Evolutionary conservation across 2,888 invertebrate genomes (phyloP), one percentile per base, ranked within the genome.

Genomic region (Lingula anatina): DNA sequence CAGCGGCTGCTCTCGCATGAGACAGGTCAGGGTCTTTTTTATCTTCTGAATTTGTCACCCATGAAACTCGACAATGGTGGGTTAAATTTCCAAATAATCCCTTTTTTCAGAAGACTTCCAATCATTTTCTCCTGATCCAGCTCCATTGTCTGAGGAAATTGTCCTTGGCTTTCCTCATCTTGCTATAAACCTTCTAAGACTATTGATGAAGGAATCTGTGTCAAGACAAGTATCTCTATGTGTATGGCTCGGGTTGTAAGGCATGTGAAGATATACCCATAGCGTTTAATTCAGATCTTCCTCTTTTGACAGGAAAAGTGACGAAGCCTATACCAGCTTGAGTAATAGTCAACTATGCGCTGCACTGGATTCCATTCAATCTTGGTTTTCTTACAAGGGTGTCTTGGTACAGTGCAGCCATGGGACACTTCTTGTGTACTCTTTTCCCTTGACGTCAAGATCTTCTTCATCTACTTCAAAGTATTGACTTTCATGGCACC

Each of bases 231-330:
- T n/a, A n/a, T n/a, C n/a, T n/a, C n/a, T n/a, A n/a, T n/a, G n/a
- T n/a, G n/a, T n/a, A n/a, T n/a, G n/a, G n/a, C n/a, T n/a, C n/a
- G n/a, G n/a, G n/a, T n/a, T n/a, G n/a, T n/a, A n/a, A n/a, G n/a
- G 20, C 44, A 44, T n/a, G 44, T 44, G 35, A 44, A 44, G 4
- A 44, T n/a, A n/a, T n/a, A n/a, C n/a, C n/a, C n/a, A n/a, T n/a
- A n/a, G n/a, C n/a, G n/a, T n/a, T n/a, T 7, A 18, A 26, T 28
- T 15, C 44, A 26, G n/a, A 5, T 5, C 44, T 4, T 4, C 44
- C 44, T 20, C 44, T 4, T 44, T 44, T 44, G 35, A 18, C 44
- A 26, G 15, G 35, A 44, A 39, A 44, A 5, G 44, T 26, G 21
- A 26, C 46, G 24, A 46, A 46, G 25, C 25, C 25, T 20, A 7